Base-by-base conservation (phyloP, 92 coral and sea anemone genomes). In the Porites cylindrica region DNA sequence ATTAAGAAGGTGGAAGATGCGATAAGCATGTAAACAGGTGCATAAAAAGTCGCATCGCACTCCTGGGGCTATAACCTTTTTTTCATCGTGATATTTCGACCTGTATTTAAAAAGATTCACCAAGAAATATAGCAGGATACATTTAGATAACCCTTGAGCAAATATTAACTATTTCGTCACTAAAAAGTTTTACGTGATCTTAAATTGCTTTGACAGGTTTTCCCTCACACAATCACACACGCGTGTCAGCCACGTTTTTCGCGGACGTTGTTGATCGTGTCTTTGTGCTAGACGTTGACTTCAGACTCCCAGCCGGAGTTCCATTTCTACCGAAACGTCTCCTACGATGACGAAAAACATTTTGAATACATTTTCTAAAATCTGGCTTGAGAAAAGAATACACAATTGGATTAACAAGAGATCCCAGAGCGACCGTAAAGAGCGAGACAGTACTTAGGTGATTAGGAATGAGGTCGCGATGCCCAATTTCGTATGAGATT, bases 311-410 rank as follows among this genome's bases (percentile, higher is more conserved):
- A 19, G 70, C 43, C 24, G 47, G 51, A 23, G 62, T 43, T 9
- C 60, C 63, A 21, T 51, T 74, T 50, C 47, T 38, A 5, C 20
- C 52, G 50, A 83, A 74, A 47, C 74, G 80, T 72, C 79, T 72
- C 65, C 20, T 75, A 26, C 80, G 62, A 67, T 47, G 51, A 26
- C 24, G 69, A 24, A 77, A 77, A 43, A 85, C 52, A 54, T 77
- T 76, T 29, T 77, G 81, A 14, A 88, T 51, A 18, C 89, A 72
- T 67, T 72, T 76, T 38, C 86, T 80, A 60, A 88, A 88, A 72
- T 88, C 92, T 26, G 92, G 92, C 66, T 88, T 88, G 3, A 88
- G 63, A 70, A 88, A 83, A 0, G 89, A 82, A 51, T 88, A 88
- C 8, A 88, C 70, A 13, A 83, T 18, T 0, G 92, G 92, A 65